A percentile compares a stretch with the other conserved stretches of the same genome.
These are phyloP conservation scores for Nanorana parkeri DNA, from an alignment of 2,113 vertebrate genomes.

Conservation along the genomic window DNA sequence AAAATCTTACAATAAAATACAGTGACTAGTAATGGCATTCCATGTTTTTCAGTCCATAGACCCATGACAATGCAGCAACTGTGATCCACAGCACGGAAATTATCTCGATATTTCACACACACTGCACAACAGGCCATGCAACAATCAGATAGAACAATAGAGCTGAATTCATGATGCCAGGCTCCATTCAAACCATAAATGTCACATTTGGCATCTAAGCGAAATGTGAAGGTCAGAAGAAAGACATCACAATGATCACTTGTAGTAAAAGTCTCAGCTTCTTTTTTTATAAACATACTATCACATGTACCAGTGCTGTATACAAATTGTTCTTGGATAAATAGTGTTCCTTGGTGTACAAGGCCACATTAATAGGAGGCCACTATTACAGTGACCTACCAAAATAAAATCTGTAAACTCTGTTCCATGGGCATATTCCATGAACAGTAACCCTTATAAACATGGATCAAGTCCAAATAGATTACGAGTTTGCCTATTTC, in stretches of 20 bases:
- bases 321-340: too few species aligned
- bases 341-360: too few species aligned
- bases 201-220: background rate
- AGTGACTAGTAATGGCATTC: too few species aligned
- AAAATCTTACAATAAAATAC: too few species aligned
- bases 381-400: too few species aligned
- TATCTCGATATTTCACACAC: background rate
- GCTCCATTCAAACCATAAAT: background rate
- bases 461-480: too few species aligned
- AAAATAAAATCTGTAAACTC: too few species aligned
- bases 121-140: too few species aligned
- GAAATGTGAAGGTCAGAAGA: constrained; percentile 14
- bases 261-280: background rate
- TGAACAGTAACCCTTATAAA: too few species aligned
- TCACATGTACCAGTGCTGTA: background rate
- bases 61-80: background rate
- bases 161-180: background rate
- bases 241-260: constrained; percentile 23
- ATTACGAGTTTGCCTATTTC: too few species aligned
- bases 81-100: background rate
- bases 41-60: background rate
- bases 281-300: background rate
- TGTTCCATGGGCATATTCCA: too few species aligned
- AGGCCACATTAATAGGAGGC: too few species aligned
- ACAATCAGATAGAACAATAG: background rate